Evolutionary conservation across 2,888 invertebrate species (phyloP).

Genomic region (Allacma fusca): DNA sequence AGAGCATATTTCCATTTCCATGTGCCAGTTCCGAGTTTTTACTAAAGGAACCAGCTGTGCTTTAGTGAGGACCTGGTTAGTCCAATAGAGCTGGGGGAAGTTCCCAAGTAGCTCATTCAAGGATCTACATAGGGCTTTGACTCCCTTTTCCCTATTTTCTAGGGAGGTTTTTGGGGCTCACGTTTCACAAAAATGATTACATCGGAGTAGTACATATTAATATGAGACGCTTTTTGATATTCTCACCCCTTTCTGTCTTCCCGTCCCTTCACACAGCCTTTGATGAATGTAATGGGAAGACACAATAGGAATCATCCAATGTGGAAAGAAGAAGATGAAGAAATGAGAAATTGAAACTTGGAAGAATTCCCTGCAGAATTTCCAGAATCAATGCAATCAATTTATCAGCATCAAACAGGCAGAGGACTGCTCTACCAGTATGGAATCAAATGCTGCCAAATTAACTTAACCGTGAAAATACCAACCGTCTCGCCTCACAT

Average conservation of each 20-base stretch:
- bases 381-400: neutral
- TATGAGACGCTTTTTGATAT: neutral
- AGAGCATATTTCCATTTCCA: neutral
- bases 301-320: constrained; percentile 1
- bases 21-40: neutral
- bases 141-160: constrained; percentile 3
- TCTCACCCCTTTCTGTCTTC: constrained; percentile 6
- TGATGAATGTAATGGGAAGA: neutral
- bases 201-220: too few species aligned
- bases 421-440: neutral
- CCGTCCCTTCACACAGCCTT: neutral
- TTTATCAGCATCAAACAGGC: constrained; percentile 16
- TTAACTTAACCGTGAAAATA: constrained; percentile 12
- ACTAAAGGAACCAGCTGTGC: constrained; percentile 9
- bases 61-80: neutral
- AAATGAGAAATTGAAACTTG: constrained; percentile 16
- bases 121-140: too few species aligned
- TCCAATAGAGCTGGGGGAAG: too few species aligned
- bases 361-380: neutral
- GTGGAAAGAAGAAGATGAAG: constrained; percentile 8
- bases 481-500: constrained; percentile 11
- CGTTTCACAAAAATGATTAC: too few species aligned
- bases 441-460: constrained; percentile 1
- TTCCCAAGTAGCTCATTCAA: too few species aligned
- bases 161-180: neutral